Evolutionary conservation across 1,140 invertebrate species (phyloP).

Genomic region (Pseudomyrmex pallidus): DNA sequence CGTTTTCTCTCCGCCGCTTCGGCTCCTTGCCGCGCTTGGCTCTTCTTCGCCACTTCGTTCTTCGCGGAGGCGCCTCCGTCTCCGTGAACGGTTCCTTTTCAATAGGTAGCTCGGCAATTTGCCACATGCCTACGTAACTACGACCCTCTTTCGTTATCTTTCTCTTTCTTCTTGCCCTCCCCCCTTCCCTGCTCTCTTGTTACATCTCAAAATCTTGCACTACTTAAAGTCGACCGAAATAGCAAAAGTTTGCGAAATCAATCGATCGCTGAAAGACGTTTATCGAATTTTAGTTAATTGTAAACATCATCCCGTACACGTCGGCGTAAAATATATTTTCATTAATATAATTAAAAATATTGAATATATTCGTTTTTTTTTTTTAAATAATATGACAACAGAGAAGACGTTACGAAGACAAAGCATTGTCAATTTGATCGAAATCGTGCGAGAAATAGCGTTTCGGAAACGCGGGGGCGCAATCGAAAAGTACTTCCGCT

Average conservation of each 20-base stretch:
- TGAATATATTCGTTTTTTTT: background rate
- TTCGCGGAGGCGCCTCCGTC: conserved; percentile 73
- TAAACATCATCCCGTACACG: too few species aligned
- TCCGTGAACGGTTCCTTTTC: conserved; percentile 68
- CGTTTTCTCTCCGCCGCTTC: conserved; percentile 44
- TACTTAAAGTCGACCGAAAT: conserved; percentile 40
- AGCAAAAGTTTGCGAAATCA: conserved; percentile 13
- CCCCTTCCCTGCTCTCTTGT: background rate
- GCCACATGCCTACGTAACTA: conserved; percentile 78
- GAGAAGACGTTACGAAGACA: background rate
- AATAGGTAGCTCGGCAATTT: conserved; percentile 78
- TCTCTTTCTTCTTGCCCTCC: conserved; percentile 38
- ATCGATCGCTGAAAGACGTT: conserved; percentile 38
- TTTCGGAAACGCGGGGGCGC: conserved; percentile 15
- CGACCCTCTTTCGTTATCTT: conserved; percentile 61
- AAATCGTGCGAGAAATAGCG: conserved; percentile 27
- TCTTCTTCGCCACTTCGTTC: conserved; percentile 56
- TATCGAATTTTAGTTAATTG: too few species aligned
- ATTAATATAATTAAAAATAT: too few species aligned
- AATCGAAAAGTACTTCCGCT: conserved; percentile 12
- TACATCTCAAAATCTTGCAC: conserved; percentile 37
- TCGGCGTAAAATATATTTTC: too few species aligned
- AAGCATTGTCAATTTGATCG: conserved; percentile 1
- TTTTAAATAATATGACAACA: too few species aligned
- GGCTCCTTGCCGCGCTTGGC: conserved; percentile 45